These are phyloP conservation scores for Therioaphis trifolii DNA, from an alignment of 2,888 invertebrate genomes.

Conservation along the genomic window DNA sequence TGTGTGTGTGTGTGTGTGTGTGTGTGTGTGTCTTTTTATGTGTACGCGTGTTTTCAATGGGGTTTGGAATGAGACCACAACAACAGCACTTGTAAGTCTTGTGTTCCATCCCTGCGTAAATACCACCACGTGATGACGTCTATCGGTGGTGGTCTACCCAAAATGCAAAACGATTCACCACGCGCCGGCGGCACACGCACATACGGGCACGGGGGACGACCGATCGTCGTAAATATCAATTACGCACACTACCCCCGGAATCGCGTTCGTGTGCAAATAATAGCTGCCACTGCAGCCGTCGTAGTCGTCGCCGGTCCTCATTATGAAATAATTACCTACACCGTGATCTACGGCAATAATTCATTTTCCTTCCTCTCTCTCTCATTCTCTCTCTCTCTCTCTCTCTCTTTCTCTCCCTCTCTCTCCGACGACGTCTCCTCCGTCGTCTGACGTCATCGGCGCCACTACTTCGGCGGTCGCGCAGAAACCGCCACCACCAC, in stretches of 20 bases:
- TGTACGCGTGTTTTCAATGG: no score
- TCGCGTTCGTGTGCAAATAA: not conserved
- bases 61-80: no score
- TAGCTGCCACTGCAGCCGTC: no score
- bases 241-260: not conserved
- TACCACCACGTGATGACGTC: no score
- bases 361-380: constrained; percentile 19
- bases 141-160: not conserved
- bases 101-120: no score
- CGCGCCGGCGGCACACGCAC: not conserved
- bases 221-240: constrained; percentile 32
- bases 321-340: constrained; percentile 39
- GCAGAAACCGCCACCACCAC: not conserved
- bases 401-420: not conserved
- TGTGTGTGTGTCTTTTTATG: no score
- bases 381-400: not conserved
- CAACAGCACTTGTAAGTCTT: no score
- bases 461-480: not conserved
- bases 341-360: constrained; percentile 13
- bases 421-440: not conserved
- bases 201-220: no score
- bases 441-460: not conserved
- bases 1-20: no score
- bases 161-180: constrained; percentile 35
- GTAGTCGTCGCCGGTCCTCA: not conserved